These are phyloP conservation scores for Cichladusa arquata DNA, from an alignment of 2,113 vertebrate genomes.

Conservation along the genomic window DNA sequence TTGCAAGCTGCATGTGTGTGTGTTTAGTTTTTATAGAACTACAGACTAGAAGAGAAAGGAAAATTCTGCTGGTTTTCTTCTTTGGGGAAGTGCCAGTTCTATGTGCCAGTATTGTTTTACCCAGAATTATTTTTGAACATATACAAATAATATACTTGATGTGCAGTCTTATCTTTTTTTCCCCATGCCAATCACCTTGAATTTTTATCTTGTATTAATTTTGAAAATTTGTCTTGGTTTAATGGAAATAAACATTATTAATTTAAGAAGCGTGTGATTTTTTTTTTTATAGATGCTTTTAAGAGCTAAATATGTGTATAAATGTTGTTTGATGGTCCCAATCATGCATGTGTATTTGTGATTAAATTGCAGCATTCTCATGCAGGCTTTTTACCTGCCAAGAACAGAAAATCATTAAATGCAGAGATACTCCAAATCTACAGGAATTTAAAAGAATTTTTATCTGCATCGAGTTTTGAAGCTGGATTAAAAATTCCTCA, in stretches of 20 bases:
- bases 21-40: conserved; percentile 15
- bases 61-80: background rate
- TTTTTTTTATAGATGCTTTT: background rate
- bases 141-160: background rate
- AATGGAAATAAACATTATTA: conserved; percentile 71
- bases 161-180: background rate
- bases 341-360: background rate
- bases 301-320: background rate
- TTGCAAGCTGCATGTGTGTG: background rate
- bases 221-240: conserved; percentile 48
- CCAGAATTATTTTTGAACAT: conserved; percentile 16
- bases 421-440: background rate
- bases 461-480: background rate
- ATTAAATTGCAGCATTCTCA: conserved; percentile 5
- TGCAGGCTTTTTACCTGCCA: background rate
- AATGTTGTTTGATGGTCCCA: background rate
- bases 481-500: background rate
- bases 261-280: conserved; percentile 19
- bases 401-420: background rate
- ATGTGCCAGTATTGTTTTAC: conserved; percentile 11
- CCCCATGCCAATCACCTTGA: conserved; percentile 26
- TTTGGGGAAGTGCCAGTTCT: conserved; percentile 21
- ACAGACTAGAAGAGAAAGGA: background rate
- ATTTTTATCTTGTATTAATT: conserved; percentile 54
- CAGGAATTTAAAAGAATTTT: background rate